Conservation (phyloP, 2,113 vertebrate species). For the Bubo bubo region DNA sequence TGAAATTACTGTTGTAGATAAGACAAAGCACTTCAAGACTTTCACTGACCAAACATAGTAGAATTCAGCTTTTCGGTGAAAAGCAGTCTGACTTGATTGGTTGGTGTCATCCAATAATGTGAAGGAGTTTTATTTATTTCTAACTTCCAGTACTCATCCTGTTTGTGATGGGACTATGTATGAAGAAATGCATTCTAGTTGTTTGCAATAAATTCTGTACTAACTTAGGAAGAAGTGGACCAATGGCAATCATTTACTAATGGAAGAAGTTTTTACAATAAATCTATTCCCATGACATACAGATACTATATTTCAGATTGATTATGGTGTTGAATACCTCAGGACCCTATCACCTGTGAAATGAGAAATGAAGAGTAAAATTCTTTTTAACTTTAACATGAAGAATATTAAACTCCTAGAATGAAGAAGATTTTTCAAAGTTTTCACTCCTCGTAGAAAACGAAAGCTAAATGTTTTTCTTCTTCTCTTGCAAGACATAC, state of each 20-base stretch:
- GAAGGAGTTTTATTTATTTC: background rate
- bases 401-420: background rate
- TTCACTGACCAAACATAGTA: background rate
- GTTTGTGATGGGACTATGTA: background rate
- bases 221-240: background rate
- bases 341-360: background rate
- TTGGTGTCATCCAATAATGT: background rate
- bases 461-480: background rate
- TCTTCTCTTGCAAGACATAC: background rate
- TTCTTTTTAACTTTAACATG: background rate
- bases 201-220: background rate
- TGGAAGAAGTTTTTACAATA: background rate
- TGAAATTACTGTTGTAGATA: background rate
- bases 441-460: background rate
- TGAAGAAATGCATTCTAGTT: background rate
- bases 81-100: background rate
- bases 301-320: background rate
- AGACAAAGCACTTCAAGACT: background rate
- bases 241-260: background rate
- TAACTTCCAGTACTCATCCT: background rate
- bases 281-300: background rate
- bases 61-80: background rate
- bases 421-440: background rate
- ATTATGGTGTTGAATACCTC: background rate
- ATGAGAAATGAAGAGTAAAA: background rate